These are phyloP conservation scores for Pelecanoides urinatrix DNA, from an alignment of 2,113 vertebrate species.

Conservation along the genomic window DNA sequence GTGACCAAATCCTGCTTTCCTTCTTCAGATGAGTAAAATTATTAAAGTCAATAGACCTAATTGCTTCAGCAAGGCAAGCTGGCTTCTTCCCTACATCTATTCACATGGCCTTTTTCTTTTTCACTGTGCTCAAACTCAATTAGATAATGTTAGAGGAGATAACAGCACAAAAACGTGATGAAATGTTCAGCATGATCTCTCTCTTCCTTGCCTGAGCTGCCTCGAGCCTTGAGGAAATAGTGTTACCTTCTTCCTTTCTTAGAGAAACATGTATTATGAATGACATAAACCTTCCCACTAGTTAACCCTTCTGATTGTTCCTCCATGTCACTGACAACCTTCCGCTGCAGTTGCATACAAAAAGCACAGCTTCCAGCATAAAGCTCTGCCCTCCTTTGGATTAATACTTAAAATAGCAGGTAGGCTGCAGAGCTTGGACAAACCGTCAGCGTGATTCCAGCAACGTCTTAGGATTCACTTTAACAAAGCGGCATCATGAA, in stretches of 20 bases:
- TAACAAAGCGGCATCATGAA: neutral
- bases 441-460: neutral
- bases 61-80: conserved; percentile 2
- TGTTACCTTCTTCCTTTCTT: neutral
- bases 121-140: neutral
- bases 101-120: neutral
- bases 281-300: conserved; percentile 21
- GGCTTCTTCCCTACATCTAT: neutral
- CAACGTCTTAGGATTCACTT: neutral
- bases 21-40: neutral
- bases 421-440: conserved; percentile 8
- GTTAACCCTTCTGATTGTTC: conserved; percentile 24
- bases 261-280: neutral
- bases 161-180: conserved; percentile 1
- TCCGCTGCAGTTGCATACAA: neutral
- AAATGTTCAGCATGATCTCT: conserved; percentile 39
- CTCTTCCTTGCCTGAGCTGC: neutral
- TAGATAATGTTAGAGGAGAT: conserved; percentile 23
- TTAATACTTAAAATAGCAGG: conserved; percentile 12
- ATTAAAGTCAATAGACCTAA: neutral
- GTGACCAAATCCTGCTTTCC: neutral
- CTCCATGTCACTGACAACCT: neutral
- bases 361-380: conserved; percentile 19
- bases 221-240: neutral
- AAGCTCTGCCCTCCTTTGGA: neutral